phyloP scores from a whole-genome alignment of 2,113 vertebrate species.

The Clupea harengus region DNA sequence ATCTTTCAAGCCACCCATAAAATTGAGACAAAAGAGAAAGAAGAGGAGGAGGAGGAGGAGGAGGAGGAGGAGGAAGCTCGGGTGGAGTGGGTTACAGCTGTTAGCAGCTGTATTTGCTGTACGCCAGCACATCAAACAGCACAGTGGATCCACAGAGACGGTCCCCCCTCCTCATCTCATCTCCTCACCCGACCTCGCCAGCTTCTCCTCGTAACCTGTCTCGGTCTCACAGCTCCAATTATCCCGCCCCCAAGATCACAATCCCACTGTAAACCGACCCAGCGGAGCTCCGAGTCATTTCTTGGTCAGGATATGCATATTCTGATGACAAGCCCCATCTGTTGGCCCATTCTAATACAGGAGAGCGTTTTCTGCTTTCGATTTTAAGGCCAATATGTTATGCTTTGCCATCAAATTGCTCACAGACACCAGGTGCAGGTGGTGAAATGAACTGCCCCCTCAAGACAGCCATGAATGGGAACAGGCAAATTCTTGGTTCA shows the following conservation, averaged over 20 bases:
- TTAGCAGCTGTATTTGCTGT: neutral
- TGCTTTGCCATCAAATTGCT: neutral
- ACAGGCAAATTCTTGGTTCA: neutral
- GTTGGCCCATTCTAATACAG: neutral
- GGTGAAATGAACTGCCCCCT: slow-evolving; percentile 2
- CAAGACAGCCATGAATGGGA: slow-evolving; percentile 4
- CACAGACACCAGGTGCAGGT: neutral
- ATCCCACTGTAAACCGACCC: neutral
- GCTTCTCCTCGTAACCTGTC: slow-evolving; percentile 27
- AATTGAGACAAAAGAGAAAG: neutral
- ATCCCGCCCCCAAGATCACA: slow-evolving; percentile 6
- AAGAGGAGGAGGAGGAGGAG: neutral
- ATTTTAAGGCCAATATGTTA: neutral
- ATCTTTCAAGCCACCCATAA: neutral
- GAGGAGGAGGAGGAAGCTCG: neutral
- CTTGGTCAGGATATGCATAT: slow-evolving; percentile 8
- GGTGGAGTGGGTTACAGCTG: neutral
- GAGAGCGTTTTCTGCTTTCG: neutral
- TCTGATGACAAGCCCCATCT: slow-evolving; percentile 14
- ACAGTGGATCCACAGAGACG: neutral
- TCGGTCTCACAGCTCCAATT: slow-evolving; percentile 31
- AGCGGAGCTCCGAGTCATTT: neutral
- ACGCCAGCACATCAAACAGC: neutral
- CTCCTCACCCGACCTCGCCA: slow-evolving; percentile 24
- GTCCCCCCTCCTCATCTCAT: neutral